Conservation (phyloP, 2,113 vertebrate species). For the Lepidothrix coronata region DNA sequence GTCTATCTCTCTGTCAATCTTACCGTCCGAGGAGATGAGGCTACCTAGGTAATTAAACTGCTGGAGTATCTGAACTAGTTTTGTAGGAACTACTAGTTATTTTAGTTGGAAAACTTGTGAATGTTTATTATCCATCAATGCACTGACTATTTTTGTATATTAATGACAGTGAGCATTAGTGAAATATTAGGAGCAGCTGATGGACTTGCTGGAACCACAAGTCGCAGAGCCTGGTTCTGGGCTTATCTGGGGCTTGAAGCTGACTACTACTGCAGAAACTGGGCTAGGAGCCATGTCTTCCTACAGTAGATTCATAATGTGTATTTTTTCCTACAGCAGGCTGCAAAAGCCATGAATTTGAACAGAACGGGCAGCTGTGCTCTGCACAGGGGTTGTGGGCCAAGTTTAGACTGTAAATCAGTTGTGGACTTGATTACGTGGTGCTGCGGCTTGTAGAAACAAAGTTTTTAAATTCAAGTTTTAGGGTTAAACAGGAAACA, state of each 20-base stretch:
- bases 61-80: background rate
- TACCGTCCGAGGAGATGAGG: too few species aligned
- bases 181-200: background rate
- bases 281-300: background rate
- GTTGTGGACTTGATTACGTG: rapidly evolving
- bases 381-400: background rate
- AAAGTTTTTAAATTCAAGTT: background rate
- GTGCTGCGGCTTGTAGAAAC: background rate
- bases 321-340: background rate
- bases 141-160: background rate
- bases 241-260: background rate
- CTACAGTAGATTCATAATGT: background rate
- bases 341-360: background rate
- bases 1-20: too few species aligned
- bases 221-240: rapidly evolving
- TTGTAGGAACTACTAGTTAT: background rate
- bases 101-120: background rate
- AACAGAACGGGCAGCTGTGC: background rate
- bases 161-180: background rate
- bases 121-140: background rate
- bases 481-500: background rate
- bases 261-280: background rate
- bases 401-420: background rate
- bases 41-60: too few species aligned
- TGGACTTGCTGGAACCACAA: background rate